These are phyloP conservation scores for Microcebus lehilahytsara DNA, from an alignment of 2,113 vertebrate species.

Conservation along the genomic window DNA sequence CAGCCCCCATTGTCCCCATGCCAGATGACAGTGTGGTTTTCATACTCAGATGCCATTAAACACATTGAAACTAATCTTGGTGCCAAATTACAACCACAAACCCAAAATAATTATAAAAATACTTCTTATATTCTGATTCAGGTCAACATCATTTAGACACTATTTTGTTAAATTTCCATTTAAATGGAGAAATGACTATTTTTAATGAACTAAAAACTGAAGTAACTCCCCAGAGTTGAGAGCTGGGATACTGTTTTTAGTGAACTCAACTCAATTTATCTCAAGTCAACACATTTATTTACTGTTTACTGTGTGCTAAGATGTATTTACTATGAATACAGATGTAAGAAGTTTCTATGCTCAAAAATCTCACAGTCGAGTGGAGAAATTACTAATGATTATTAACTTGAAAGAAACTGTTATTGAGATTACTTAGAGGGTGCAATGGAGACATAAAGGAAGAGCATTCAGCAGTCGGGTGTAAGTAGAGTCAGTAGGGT, in stretches of 20 bases:
- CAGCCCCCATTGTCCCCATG: background rate
- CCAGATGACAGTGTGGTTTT: background rate
- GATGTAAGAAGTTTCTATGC: background rate
- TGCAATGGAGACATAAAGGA: background rate
- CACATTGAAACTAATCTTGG: background rate
- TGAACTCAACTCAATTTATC: background rate
- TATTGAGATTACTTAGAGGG: background rate
- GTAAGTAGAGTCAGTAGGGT: background rate
- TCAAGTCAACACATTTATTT: background rate
- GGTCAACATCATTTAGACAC: background rate
- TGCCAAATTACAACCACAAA: background rate
- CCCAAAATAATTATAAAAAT: background rate
- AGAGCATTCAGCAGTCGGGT: background rate
- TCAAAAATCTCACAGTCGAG: background rate
- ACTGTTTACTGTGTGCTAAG: background rate
- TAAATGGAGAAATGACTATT: background rate
- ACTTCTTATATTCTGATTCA: background rate
- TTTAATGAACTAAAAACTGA: background rate
- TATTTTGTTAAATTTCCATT: background rate
- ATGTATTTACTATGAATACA: background rate
- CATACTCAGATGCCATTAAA: background rate
- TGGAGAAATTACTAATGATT: background rate
- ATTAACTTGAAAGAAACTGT: background rate
- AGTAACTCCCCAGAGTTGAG: background rate
- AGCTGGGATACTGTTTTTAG: background rate